Percentiles rank a stretch among this genome's conserved stretches.
phyloP scores from a whole-genome alignment of 2,113 vertebrate genomes.

The Clarias batrachus region DNA sequence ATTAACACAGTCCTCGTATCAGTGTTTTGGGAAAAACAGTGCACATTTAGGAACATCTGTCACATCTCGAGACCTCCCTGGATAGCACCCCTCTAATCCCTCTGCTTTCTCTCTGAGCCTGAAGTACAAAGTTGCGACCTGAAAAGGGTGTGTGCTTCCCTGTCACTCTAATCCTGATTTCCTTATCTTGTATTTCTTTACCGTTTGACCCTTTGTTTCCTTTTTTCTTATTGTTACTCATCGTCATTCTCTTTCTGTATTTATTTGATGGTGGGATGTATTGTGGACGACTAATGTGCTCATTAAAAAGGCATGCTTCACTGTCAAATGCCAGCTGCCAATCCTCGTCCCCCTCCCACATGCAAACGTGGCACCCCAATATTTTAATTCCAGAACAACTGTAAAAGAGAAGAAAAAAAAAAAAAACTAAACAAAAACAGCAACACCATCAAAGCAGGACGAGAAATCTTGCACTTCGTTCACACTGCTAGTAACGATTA shows the following conservation, averaged over 20 bases:
- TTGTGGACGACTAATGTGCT: slow-evolving; percentile 67
- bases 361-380: slow-evolving; percentile 64
- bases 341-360: slow-evolving; percentile 35
- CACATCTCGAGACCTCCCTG: not conserved
- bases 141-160: not conserved
- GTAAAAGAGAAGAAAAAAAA: not conserved
- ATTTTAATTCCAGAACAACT: slow-evolving; percentile 46
- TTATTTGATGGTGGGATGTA: slow-evolving; percentile 58
- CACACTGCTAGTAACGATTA: slow-evolving; percentile 52
- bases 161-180: slow-evolving; percentile 21
- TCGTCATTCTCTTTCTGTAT: slow-evolving; percentile 32
- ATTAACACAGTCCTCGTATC: not conserved
- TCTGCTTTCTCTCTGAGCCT: not conserved
- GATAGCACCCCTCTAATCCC: not conserved
- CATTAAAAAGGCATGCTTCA: slow-evolving; percentile 75
- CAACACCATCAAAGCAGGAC: not conserved
- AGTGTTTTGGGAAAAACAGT: not conserved
- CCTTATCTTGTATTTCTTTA: slow-evolving; percentile 17
- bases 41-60: not conserved
- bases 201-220: slow-evolving; percentile 36
- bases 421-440: slow-evolving; percentile 1
- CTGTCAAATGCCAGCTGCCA: slow-evolving; percentile 72
- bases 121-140: not conserved
- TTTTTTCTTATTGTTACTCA: slow-evolving; percentile 31
- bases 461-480: slow-evolving; percentile 42